Base-by-base conservation (phyloP, 2,797 vertebrate genomes). In the Odontamblyopus rebecca region DNA sequence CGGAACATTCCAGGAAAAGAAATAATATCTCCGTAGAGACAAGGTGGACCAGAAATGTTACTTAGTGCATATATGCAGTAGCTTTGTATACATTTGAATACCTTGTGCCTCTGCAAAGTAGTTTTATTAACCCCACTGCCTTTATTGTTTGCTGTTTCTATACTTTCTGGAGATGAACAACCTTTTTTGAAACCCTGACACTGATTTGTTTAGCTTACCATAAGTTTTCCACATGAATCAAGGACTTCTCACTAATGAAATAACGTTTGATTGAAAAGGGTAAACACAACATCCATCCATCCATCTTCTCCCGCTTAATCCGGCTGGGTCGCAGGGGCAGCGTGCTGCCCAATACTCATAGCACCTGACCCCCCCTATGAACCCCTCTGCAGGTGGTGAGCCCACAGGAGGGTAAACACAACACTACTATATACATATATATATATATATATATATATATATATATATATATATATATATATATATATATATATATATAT, bases 161-260 rank as follows among this genome's bases (percentile, higher is more conserved):
- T 30, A 66, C 44, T 53, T 66, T 51, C 27, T 13, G 16, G 7
- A 32, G 29, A n/a, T 30, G 18, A 51, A 54, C 16, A 5, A 54
- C 65, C 50, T 67, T 51, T 67, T 67, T 15, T n/a, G n/a, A 67
- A 67, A 67, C 11, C 27, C 19, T 67, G 29, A 67, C 50, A 67
- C n/a, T n/a, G n/a, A n/a, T 67, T 67, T 67, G 65, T 50, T 67
- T 30, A 67, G 44, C 48, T 67, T 53, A 67, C 50, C 29, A 30
- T 30, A 19, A 54, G 27, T 50, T 51, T 48, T 50, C n/a, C 62
- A 29, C 63, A 66, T 66, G 64, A 29, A 51, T 50, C 64, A 66
- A 30, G 26, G 13, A 29, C 16, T 11, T 51, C 1, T 16, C 16
- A 15, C 44, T 51, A 50, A 66, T 65, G 41, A 66, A 66, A 66